Evolutionary conservation across 2,888 invertebrate genomes (phyloP).

Genomic region (Leptinotarsa juncta): DNA sequence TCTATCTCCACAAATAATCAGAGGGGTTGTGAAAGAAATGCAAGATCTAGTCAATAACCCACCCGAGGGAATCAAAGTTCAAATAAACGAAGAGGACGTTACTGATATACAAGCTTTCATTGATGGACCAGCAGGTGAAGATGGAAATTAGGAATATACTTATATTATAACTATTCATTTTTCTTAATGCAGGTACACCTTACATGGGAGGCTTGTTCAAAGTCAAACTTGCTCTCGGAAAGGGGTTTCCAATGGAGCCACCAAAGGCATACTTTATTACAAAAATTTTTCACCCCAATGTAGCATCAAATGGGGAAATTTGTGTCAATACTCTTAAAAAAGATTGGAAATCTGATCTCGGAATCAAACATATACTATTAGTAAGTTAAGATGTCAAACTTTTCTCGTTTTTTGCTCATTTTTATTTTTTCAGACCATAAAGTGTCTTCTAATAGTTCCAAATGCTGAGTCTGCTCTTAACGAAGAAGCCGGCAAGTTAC

Average conservation of each 20-base stretch:
- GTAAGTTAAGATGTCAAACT: constrained; percentile 66
- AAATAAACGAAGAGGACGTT: constrained; percentile 91
- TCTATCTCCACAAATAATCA: constrained; percentile 91
- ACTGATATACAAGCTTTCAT: constrained; percentile 93
- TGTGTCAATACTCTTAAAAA: constrained; percentile 96
- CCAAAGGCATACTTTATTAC: constrained; percentile 95
- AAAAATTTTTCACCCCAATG: constrained; percentile 97
- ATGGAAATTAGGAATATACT: constrained; percentile 1
- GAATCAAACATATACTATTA: constrained; percentile 92
- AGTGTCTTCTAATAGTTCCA: constrained; percentile 95
- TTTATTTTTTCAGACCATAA: constrained; percentile 77
- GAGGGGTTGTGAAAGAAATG: constrained; percentile 89
- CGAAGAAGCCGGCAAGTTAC: constrained; percentile 94
- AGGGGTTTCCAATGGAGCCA: constrained; percentile 92
- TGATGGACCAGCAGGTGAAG: constrained; percentile 80
- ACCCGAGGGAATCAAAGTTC: constrained; percentile 91
- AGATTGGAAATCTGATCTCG: constrained; percentile 96
- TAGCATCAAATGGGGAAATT: constrained; percentile 92
- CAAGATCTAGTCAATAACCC: constrained; percentile 84
- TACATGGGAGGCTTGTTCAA: constrained; percentile 90
- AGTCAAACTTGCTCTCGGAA: constrained; percentile 89
- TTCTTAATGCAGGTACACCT: constrained; percentile 77
- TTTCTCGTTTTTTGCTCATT: constrained; percentile 20
- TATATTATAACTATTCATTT: constrained; percentile 5
- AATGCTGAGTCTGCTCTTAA: constrained; percentile 97